Evolutionary conservation across 2,113 vertebrate genomes (phyloP), one percentile per base, ranked within the genome.

Genomic region (Campylorhamphus procurvoides): DNA sequence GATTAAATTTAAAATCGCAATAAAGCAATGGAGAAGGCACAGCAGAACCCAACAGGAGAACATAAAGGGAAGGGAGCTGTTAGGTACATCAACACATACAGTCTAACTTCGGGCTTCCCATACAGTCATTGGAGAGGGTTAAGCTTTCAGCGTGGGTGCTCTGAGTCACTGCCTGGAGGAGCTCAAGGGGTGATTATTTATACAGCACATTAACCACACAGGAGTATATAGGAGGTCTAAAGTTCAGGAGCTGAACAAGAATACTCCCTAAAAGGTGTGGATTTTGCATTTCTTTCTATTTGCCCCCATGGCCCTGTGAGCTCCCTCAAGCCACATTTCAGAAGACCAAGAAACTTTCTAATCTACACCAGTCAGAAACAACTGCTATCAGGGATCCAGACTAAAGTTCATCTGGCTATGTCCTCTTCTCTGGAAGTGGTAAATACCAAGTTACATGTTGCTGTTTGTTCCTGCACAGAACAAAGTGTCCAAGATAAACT

Each of bases 221-320:
- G 96, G 85, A 87, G 67, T 80, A 50, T 60, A 79, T 17, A 88
- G 85, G 78, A 92, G 90, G 75, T 90, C 94, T 94, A 80, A 95
- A 95, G 88, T 95, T 96, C 92, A 93, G 88, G 60, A 93, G 52
- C 91, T 86, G 86, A 90, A 80, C 47, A 55, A 35, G 85, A 90
- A 94, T 80, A 63, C 55, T 83, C 46, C 55, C 72, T 68, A 81
- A 47, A 95, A 96, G 80, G 89, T 85, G 44, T 81, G 15, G 73
- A 71, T 66, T 81, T 95, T 78, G 73, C 56, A 59, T 91, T 89
- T 88, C 71, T 83, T 86, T 59, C 76, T 67, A 10, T 87, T 72
- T 89, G 68, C 64, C 63, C 72, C 59, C 31, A n/a, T 40, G 46
- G 58, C 64, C 60, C 64, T 4, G 1, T 58, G 60, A 68, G 62